Base-by-base conservation (phyloP, 2,888 invertebrate genomes). In the Meteorus colon region DNA sequence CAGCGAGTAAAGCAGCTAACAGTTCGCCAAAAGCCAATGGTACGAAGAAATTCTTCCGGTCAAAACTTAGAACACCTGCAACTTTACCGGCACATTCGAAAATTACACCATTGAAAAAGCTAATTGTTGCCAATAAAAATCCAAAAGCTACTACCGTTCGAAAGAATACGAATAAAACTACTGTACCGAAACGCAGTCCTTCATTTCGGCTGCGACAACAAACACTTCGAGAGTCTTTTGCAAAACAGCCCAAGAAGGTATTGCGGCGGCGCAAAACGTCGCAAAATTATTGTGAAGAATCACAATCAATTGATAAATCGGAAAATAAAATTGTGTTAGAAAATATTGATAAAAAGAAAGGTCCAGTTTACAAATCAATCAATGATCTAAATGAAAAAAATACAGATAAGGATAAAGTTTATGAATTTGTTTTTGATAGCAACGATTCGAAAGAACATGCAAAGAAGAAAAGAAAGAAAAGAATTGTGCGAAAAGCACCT, bases 371-470 rank as follows among this genome's bases (percentile, higher is more conserved):
- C 41, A 81, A 81, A 63, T 37, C 12, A 14, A 16, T 76, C 5
- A 73, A 79, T 31, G 62, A 68, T 8, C 12, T 16, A 4, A 82
- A 83, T 5, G 75, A 78, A 14, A 45, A 75, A 51, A 31, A 31
- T 0, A 71, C 76, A 19, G 78, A 77, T 45, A 59, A 16, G 8
- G 77, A 63, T 19, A 80, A 83, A 31, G 65, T 84, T 27, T 85
- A 85, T 71, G 85, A 85, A 0, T 85, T 85, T 73, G 72, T 77
- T 37, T 82, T 80, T 73, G 82, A 85, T 63, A 34, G 51, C 12
- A 80, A 85, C 63, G 84, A 84, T 37, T 80, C 82, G 2, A 73
- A 63, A 29, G 84, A 85, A 65, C 81, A 55, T 67, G 14, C 79
- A 14, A 29, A 19, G 0, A 81, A 77, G 5, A 84, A 79, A 29